Evolutionary conservation across 2,113 vertebrate genomes (phyloP).

Genomic region (Lonchura striata): DNA sequence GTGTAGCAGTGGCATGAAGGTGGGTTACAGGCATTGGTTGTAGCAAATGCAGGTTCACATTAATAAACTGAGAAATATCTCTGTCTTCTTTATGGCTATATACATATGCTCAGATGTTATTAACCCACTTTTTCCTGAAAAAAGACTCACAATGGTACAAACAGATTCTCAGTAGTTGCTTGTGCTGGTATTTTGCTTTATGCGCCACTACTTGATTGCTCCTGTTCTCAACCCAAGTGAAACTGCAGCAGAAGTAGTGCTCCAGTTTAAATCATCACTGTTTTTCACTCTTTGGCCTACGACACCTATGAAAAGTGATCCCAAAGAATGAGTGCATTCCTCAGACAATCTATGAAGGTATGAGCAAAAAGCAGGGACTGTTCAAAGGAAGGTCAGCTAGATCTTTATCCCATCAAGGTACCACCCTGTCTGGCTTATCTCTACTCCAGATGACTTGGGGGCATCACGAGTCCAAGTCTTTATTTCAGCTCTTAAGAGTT

Average conservation of each 20-base stretch:
- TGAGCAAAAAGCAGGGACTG: neutral
- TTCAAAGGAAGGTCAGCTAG: neutral
- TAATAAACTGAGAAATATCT: neutral
- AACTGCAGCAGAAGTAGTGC: neutral
- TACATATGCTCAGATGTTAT: neutral
- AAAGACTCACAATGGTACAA: neutral
- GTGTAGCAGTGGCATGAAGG: neutral
- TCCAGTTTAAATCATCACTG: neutral
- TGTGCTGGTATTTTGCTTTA: neutral
- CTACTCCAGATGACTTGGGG: neutral
- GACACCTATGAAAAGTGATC: neutral
- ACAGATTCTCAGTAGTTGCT: neutral
- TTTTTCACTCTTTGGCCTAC: neutral
- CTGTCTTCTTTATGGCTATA: neutral
- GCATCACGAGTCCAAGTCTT: neutral
- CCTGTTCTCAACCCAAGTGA: neutral
- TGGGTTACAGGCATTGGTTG: neutral
- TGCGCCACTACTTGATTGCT: neutral
- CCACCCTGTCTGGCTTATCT: neutral
- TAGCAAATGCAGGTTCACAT: neutral
- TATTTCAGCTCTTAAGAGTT: neutral
- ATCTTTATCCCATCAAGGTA: neutral
- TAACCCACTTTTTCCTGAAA: neutral
- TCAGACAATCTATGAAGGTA: neutral
- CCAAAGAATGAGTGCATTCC: neutral